phyloP scores from a whole-genome alignment of 2,888 invertebrate genomes.

The Eupithecia dodoneata region DNA sequence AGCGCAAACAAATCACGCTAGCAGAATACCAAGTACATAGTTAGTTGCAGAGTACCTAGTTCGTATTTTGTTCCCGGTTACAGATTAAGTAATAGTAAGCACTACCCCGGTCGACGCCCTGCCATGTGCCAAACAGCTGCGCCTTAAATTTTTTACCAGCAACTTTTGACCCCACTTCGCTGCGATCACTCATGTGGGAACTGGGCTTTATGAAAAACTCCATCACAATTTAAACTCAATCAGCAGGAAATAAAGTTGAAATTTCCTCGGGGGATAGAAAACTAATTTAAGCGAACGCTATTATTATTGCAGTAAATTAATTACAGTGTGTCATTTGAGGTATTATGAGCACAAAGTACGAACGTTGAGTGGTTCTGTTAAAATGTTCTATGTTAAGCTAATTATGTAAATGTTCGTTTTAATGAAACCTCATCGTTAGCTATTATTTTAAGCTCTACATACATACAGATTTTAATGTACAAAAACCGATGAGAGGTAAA shows the following conservation, averaged over 20 bases:
- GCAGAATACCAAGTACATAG: slow-evolving; percentile 31
- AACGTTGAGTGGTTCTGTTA: slow-evolving; percentile 46
- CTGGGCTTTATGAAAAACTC: slow-evolving; percentile 58
- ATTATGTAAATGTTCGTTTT: slow-evolving; percentile 1
- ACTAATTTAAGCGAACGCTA: slow-evolving; percentile 61
- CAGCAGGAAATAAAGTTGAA: slow-evolving; percentile 50
- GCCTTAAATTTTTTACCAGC: slow-evolving; percentile 76
- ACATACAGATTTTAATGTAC: background rate
- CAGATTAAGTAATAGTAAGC: background rate
- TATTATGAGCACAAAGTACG: slow-evolving; percentile 51
- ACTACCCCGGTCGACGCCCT: slow-evolving; percentile 39
- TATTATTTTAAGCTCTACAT: background rate
- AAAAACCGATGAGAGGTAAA: background rate
- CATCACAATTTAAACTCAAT: slow-evolving; percentile 66
- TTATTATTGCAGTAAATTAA: slow-evolving; percentile 68
- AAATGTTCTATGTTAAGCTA: slow-evolving; percentile 26
- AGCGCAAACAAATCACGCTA: slow-evolving; percentile 20
- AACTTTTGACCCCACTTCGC: slow-evolving; percentile 81
- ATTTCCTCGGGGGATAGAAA: slow-evolving; percentile 49
- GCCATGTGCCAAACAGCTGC: slow-evolving; percentile 80
- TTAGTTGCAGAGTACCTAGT: slow-evolving; percentile 8
- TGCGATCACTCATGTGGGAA: slow-evolving; percentile 81
- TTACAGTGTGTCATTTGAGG: slow-evolving; percentile 55
- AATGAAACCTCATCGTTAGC: background rate
- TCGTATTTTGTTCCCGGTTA: slow-evolving; percentile 1